phyloP scores from a whole-genome alignment of 2,797 vertebrate species.

The Anguilla megastoma region DNA sequence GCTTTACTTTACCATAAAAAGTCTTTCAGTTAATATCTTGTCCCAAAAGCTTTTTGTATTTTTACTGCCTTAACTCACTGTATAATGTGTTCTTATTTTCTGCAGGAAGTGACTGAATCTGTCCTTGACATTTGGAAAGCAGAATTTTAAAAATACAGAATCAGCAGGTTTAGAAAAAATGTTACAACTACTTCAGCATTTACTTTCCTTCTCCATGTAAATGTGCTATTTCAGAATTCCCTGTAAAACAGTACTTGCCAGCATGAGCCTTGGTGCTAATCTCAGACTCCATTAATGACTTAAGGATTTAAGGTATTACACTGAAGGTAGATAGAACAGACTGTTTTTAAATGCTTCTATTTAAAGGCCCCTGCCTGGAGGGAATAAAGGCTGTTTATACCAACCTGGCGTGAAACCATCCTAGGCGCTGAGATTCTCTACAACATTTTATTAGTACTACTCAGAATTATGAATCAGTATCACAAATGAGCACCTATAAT shows the following conservation, averaged over 20 bases:
- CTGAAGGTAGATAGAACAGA: background rate
- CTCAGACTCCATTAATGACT: conserved; percentile 7
- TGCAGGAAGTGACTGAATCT: background rate
- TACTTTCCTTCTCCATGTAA: background rate
- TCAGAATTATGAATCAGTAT: background rate
- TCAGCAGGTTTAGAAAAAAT: conserved; percentile 14
- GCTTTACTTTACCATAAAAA: background rate
- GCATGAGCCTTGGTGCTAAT: background rate
- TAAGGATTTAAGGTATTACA: background rate
- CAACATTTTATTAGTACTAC: background rate
- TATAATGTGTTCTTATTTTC: background rate
- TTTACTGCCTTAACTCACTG: background rate
- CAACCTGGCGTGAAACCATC: background rate
- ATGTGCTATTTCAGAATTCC: background rate
- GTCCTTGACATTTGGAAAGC: conserved; percentile 18
- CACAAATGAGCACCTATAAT: background rate
- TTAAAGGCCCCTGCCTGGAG: background rate
- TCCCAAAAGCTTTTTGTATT: background rate
- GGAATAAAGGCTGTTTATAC: background rate
- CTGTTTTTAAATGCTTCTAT: background rate
- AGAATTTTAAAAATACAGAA: conserved; percentile 1
- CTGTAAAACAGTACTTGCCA: conserved; percentile 8
- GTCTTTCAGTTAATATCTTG: background rate
- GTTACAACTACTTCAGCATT: conserved; percentile 11
- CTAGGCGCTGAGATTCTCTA: background rate